Conservation (phyloP, 2,797 vertebrate species). For the Vespertilio murinus region DNA sequence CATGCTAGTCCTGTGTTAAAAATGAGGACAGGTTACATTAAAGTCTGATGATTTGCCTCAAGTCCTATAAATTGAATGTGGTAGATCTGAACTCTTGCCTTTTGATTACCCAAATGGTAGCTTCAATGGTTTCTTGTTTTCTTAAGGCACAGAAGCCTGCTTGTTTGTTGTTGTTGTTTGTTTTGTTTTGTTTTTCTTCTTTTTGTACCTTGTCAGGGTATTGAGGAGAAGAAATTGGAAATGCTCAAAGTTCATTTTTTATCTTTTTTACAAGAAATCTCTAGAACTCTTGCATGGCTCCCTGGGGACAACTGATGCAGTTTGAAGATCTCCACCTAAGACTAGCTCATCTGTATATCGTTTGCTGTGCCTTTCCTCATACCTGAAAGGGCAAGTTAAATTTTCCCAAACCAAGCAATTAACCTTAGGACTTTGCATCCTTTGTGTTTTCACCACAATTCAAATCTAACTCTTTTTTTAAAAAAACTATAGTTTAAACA, state of each 20-base stretch:
- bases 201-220: background rate
- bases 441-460: background rate
- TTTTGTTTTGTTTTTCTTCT: background rate
- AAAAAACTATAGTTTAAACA: background rate
- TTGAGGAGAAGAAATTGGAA: background rate
- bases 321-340: background rate
- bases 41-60: background rate
- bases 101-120: background rate
- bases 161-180: too few species aligned
- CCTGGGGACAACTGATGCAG: background rate
- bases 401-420: background rate
- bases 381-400: background rate
- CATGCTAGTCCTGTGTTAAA: background rate
- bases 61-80: background rate
- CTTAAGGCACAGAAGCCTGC: background rate
- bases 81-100: background rate
- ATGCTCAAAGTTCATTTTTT: background rate
- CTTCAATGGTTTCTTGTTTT: background rate
- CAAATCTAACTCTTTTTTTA: background rate
- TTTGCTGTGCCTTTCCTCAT: background rate
- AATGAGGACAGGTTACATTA: background rate
- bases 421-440: background rate
- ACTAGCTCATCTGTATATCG: background rate
- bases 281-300: background rate
- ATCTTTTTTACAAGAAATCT: background rate